Percentiles rank a stretch among this genome's conserved stretches.
These are phyloP conservation scores for Pseudopodoces humilis DNA, from an alignment of 2,113 vertebrate species.

Conservation along the genomic window DNA sequence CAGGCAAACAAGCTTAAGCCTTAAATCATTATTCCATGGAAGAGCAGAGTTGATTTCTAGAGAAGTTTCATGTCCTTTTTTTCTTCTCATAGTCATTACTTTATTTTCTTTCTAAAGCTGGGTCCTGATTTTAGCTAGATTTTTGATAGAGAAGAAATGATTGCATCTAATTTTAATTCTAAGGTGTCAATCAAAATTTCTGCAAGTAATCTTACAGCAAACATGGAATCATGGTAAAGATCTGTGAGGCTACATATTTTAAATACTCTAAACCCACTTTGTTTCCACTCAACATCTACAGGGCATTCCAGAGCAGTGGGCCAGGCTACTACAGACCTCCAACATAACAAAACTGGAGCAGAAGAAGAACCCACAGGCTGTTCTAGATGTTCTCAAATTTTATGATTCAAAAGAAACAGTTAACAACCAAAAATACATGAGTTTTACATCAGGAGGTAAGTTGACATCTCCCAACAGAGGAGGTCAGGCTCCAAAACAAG, in stretches of 20 bases:
- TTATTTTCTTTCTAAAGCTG: constrained; percentile 73
- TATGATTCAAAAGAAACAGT: constrained; percentile 99
- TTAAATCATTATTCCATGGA: constrained; percentile 73
- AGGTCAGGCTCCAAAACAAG: neutral
- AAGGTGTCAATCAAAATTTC: constrained; percentile 64
- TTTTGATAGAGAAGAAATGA: constrained; percentile 76
- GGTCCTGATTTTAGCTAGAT: constrained; percentile 78
- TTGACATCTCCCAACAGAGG: neutral
- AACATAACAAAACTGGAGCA: constrained; percentile 99
- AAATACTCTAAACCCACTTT: constrained; percentile 47
- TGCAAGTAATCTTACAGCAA: constrained; percentile 74
- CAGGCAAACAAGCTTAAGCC: constrained; percentile 72
- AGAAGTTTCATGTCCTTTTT: constrained; percentile 76
- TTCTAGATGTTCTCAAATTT: constrained; percentile 97
- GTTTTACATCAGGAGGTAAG: constrained; percentile 98
- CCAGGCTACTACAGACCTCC: constrained; percentile 94
- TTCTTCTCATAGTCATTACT: constrained; percentile 73
- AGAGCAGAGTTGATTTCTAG: constrained; percentile 72
- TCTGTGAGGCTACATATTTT: constrained; percentile 26
- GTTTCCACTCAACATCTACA: constrained; percentile 64
- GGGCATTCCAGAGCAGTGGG: constrained; percentile 99
- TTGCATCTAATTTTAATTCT: constrained; percentile 72
- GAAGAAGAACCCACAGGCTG: constrained; percentile 98
- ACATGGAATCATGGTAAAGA: constrained; percentile 76
- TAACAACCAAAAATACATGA: constrained; percentile 99